Evolutionary conservation across 2,113 vertebrate genomes (phyloP).

Genomic region (Ptychochromis oligacanthus): DNA sequence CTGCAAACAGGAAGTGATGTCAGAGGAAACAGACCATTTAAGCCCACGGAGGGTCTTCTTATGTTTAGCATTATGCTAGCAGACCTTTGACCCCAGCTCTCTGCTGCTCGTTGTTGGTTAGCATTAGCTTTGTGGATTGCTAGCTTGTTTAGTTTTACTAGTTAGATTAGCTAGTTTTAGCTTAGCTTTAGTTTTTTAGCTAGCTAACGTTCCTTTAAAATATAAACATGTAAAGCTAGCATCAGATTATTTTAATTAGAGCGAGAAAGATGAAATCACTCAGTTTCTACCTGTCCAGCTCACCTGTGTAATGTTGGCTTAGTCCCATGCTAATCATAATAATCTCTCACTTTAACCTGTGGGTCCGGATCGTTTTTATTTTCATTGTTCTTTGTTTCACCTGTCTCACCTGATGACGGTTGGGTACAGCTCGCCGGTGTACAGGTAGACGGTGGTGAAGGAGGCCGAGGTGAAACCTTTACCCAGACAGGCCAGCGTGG

Average conservation of each 20-base stretch:
- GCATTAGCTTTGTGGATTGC: too few relatives aligned
- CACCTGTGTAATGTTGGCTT: neutral
- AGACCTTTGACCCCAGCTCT: too few relatives aligned
- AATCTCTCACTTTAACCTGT: neutral
- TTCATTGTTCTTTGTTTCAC: neutral
- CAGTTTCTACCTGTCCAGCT: neutral
- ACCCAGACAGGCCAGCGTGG: slow-evolving; percentile 80
- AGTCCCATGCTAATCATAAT: neutral
- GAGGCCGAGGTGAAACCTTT: slow-evolving; percentile 81
- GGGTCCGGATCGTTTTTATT: neutral
- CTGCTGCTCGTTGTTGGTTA: too few relatives aligned
- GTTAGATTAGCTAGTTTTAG: too few relatives aligned
- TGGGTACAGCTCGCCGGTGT: slow-evolving; percentile 82
- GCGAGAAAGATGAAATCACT: too few relatives aligned
- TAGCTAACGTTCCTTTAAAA: too few relatives aligned
- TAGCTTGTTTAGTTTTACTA: too few relatives aligned
- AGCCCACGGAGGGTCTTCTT: too few relatives aligned
- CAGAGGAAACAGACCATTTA: neutral
- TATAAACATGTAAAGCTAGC: too few relatives aligned
- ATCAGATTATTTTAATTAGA: too few relatives aligned
- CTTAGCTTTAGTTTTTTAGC: too few relatives aligned
- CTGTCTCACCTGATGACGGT: slow-evolving; percentile 79
- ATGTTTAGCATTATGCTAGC: neutral
- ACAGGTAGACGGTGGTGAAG: slow-evolving; percentile 79
- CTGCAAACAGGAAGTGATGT: neutral